Evolutionary conservation across 2,888 invertebrate genomes (phyloP), one percentile per base, ranked within the genome.

Genomic region (Synergus laeviventris): DNA sequence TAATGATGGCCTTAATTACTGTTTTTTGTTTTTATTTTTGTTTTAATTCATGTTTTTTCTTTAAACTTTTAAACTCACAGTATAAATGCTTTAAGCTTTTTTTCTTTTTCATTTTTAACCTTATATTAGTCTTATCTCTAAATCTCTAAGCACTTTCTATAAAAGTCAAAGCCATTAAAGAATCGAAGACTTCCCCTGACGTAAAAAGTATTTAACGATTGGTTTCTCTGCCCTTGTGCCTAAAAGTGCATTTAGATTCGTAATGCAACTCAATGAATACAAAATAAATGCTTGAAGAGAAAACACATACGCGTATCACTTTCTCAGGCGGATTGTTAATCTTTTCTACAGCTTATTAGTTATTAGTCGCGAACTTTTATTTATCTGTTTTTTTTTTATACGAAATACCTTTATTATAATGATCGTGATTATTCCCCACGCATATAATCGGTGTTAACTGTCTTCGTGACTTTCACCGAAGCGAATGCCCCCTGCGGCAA

Each of bases 1-100:
- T 64, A 64, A 64, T 64, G 64, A 64, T 64, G 64, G 64, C 42
- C 64, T 64, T 64, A 64, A 64, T 64, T 64, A 64, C 21, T 64
- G n/a, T n/a, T n/a, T n/a, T n/a, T n/a, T n/a, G n/a, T n/a, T n/a
- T n/a, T n/a, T n/a, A n/a, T n/a, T n/a, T n/a, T n/a, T n/a, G n/a
- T n/a, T n/a, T n/a, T n/a, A n/a, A n/a, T n/a, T n/a, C n/a, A n/a
- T n/a, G n/a, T n/a, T n/a, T n/a, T n/a, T n/a, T n/a, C n/a, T n/a
- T n/a, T n/a, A n/a, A n/a, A n/a, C n/a, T n/a, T n/a, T n/a, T n/a
- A n/a, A n/a, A n/a, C n/a, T n/a, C n/a, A n/a, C n/a, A n/a, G n/a
- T n/a, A n/a, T n/a, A 49, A 49, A 49, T 49, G n/a, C 8, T n/a
- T n/a, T n/a, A 45, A n/a, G 16, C n/a, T n/a, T n/a, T n/a, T 49